phyloP scores from a whole-genome alignment of 2,113 vertebrate species.

The Arothron firmamentum region DNA sequence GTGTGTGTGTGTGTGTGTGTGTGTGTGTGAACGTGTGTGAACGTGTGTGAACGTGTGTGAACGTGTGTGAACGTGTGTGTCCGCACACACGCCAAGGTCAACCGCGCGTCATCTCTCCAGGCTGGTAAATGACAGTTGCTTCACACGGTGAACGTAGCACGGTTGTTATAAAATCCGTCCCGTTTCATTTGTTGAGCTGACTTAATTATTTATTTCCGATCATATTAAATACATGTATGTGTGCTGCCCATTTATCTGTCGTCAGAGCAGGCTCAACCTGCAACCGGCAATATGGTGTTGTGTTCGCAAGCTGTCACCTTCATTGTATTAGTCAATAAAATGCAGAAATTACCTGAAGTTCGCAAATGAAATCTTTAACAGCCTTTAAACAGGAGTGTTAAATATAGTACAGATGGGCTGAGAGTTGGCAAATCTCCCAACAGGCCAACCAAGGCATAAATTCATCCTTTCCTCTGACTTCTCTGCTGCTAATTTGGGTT shows the following conservation, averaged over 20 bases:
- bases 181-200: conserved; percentile 8
- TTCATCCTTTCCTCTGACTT: conserved; percentile 1
- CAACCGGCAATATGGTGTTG: conserved; percentile 9
- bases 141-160: conserved; percentile 8
- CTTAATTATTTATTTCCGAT: neutral
- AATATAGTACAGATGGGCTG: conserved; percentile 22
- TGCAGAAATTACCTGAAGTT: conserved; percentile 14
- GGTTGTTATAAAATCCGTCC: too few relatives aligned
- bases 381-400: conserved; percentile 34
- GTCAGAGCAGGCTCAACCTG: conserved; percentile 4
- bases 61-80: conserved; percentile 22
- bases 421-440: conserved; percentile 22
- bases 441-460: conserved; percentile 16
- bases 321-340: conserved; percentile 38
- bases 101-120: conserved; percentile 40
- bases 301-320: conserved; percentile 9
- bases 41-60: conserved; percentile 17
- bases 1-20: conserved; percentile 26
- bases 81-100: conserved; percentile 61
- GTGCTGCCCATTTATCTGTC: conserved; percentile 1
- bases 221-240: neutral
- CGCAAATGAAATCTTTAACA: conserved; percentile 41
- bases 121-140: conserved; percentile 30
- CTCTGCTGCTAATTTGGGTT: conserved; percentile 1
- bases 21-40: conserved; percentile 10